Evolutionary conservation across 2,113 vertebrate genomes (phyloP).

Genomic region (Zapus hudsonius): DNA sequence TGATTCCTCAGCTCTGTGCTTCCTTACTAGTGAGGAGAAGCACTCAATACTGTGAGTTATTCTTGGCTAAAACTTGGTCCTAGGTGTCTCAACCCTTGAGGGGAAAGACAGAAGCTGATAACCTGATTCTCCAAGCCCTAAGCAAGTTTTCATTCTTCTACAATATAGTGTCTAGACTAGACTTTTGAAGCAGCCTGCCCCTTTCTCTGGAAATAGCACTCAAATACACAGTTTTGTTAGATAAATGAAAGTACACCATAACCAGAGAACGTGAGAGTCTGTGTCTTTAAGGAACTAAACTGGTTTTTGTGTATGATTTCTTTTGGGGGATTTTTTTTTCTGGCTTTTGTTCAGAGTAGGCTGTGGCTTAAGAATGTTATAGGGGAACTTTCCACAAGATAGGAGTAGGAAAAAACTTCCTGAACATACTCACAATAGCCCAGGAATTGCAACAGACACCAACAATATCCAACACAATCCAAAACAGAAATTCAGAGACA

Average conservation of each 20-base stretch:
- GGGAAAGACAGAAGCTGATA: not conserved
- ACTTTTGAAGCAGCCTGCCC: not conserved
- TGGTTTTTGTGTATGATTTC: slow-evolving; percentile 22
- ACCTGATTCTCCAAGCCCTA: not conserved
- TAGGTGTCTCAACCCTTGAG: not conserved
- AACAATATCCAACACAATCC: too few relatives aligned
- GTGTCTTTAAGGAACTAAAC: slow-evolving; percentile 20
- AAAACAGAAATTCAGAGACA: too few relatives aligned
- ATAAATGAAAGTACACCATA: slow-evolving; percentile 3
- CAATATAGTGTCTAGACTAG: not conserved
- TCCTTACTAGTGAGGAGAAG: not conserved
- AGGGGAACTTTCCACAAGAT: too few relatives aligned
- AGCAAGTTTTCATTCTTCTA: slow-evolving; percentile 17
- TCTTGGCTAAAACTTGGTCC: not conserved
- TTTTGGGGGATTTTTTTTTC: slow-evolving; percentile 31
- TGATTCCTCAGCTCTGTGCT: not conserved
- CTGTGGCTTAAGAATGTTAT: not conserved
- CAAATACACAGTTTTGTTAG: slow-evolving; percentile 23
- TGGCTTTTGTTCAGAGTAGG: not conserved
- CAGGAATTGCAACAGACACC: too few relatives aligned
- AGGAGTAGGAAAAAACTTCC: too few relatives aligned
- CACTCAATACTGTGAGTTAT: not conserved
- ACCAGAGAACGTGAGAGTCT: slow-evolving; percentile 52
- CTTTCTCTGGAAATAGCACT: slow-evolving; percentile 20
- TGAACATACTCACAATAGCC: too few relatives aligned